These are phyloP conservation scores for Sebastes nivosus DNA, from an alignment of 2,797 vertebrate genomes.

Conservation along the genomic window DNA sequence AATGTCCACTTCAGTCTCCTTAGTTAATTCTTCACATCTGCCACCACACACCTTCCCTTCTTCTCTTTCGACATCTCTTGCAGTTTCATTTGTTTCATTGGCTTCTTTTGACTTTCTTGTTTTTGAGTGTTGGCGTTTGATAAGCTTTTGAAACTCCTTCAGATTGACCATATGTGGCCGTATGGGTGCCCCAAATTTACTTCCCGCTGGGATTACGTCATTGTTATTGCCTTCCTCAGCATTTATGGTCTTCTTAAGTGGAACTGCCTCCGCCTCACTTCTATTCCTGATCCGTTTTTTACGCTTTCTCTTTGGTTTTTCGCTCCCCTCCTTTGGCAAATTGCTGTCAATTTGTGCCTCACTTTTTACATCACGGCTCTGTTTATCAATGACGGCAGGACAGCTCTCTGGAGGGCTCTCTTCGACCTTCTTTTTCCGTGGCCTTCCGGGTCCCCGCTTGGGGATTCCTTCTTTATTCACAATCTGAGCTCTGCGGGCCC, in stretches of 20 bases:
- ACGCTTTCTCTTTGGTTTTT: neutral
- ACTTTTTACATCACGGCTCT: neutral
- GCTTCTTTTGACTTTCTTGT: neutral
- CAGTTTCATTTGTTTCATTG: neutral
- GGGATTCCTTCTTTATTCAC: neutral
- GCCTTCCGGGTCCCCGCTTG: constrained; percentile 58
- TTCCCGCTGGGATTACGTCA: neutral
- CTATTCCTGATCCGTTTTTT: neutral
- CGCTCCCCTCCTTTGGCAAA: neutral
- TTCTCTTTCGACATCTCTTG: neutral
- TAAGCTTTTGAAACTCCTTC: constrained; percentile 49
- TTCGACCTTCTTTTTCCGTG: neutral
- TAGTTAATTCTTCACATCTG: neutral
- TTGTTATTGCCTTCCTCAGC: neutral
- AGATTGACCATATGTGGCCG: constrained; percentile 1
- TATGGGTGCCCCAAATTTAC: neutral
- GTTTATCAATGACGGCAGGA: neutral
- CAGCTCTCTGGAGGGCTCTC: accelerated
- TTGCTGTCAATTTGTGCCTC: neutral
- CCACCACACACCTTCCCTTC: neutral
- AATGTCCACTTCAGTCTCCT: neutral
- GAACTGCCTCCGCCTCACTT: neutral
- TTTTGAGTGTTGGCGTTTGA: constrained; percentile 35
- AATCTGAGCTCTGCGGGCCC: accelerated
- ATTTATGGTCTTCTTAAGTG: neutral